Base-by-base conservation (phyloP, 1,140 invertebrate species). In the Rhizoglyphus robini region DNA sequence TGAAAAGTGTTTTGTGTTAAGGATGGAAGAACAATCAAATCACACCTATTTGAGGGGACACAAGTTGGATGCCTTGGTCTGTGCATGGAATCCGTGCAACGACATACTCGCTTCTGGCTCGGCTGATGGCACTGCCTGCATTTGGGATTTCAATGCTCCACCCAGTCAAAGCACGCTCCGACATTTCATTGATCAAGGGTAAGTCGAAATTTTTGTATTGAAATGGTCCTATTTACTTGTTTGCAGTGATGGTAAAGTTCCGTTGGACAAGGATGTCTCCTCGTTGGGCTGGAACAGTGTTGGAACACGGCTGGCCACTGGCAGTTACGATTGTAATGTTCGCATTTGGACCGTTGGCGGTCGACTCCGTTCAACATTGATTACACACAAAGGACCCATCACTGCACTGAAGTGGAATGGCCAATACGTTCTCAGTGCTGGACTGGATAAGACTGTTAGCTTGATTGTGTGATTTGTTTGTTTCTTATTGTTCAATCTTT, bases 341-440 rank as follows among this genome's bases (percentile, higher is more conserved):
- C 80, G 96, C 63, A 96, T 99, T 70, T 99, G 95, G 95, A 93
- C 87, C 47, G 96, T 90, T 31, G 89, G 96, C 76, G 95, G 80
- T 75, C 81, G 84, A 48, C 77, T 97, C 67, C 88, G 89, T 3
- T 94, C 88, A 29, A 97, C 94, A 27, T 78, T 98, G 63, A 93
- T 93, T 0, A 93, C 97, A 75, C 95, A 98, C 73, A 99, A 98
- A 79, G 95, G 95, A n/a, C 95, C 95, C 2, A 99, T 99, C 72
- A 98, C 99, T 81, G 95, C 96, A 2, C 78, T 99, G 4, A 98
- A 98, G 75, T 99, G 95, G 95, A 98, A 99, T 74, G 95, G 95
- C 95, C 96, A 69, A 94, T 81, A 67, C 83, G 86, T 62, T 84
- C 86, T n/a, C n/a, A n/a, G n/a, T n/a, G n/a, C n/a, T n/a, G n/a